Conservation (phyloP, 2,797 vertebrate genomes). For the Eupleurogrammus muticus region DNA sequence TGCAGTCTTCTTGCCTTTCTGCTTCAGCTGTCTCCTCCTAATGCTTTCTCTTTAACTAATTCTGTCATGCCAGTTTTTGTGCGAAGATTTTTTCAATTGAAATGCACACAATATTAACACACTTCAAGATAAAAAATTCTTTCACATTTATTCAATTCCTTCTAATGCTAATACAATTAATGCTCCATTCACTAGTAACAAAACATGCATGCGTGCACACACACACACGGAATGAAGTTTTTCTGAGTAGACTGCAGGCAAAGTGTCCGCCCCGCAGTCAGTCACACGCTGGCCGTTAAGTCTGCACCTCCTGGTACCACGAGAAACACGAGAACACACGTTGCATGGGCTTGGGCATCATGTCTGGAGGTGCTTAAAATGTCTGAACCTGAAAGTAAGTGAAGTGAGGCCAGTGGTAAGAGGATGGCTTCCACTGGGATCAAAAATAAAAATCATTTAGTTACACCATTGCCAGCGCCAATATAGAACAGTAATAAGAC, state of each 20-base stretch:
- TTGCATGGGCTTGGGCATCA: slow-evolving; percentile 2
- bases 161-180: slow-evolving; percentile 83
- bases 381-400: background rate
- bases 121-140: slow-evolving; percentile 53
- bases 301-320: slow-evolving; percentile 63
- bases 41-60: slow-evolving; percentile 21
- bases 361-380: slow-evolving; percentile 2
- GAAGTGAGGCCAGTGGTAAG: too few species aligned
- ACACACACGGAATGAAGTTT: slow-evolving; percentile 27
- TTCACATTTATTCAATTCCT: slow-evolving; percentile 59
- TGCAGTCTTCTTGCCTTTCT: slow-evolving; percentile 50
- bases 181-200: slow-evolving; percentile 71
- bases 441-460: too few species aligned
- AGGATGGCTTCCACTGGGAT: too few species aligned
- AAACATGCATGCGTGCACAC: slow-evolving; percentile 17
- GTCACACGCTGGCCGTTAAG: slow-evolving; percentile 63
- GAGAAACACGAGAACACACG: slow-evolving; percentile 38
- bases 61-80: slow-evolving; percentile 47
- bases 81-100: slow-evolving; percentile 50
- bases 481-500: too few species aligned
- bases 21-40: slow-evolving; percentile 26
- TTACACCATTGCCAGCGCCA: too few species aligned
- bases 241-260: slow-evolving; percentile 34
- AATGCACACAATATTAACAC: slow-evolving; percentile 70
- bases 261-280: slow-evolving; percentile 55